Evolutionary conservation across 2,888 invertebrate species (phyloP).

Genomic region (Pterostichus madidus): DNA sequence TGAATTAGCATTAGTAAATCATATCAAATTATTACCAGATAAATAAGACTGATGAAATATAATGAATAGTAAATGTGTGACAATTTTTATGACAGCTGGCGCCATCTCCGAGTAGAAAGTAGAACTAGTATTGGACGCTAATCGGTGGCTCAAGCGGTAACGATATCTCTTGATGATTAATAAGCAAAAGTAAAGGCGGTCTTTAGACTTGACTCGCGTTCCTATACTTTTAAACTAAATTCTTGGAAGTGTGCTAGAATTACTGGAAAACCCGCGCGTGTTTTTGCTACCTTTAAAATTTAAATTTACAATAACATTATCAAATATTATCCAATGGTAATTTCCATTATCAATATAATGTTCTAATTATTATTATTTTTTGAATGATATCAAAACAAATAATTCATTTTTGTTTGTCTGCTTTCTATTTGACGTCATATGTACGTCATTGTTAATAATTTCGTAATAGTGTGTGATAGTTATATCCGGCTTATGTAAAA

Average conservation of each 20-base stretch:
- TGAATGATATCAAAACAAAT: slow-evolving; percentile 31
- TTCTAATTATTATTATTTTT: slow-evolving; percentile 26
- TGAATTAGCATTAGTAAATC: too few species aligned
- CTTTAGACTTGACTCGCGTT: neutral
- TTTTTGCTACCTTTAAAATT: too few species aligned
- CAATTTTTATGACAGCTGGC: slow-evolving; percentile 15
- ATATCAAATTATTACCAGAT: too few species aligned
- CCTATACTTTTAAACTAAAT: neutral
- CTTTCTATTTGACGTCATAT: slow-evolving; percentile 48
- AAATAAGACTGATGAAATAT: neutral
- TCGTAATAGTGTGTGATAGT: slow-evolving; percentile 22
- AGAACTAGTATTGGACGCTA: neutral
- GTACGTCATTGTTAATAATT: slow-evolving; percentile 27
- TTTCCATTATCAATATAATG: neutral
- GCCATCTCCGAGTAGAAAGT: slow-evolving; percentile 35
- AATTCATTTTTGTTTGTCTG: slow-evolving; percentile 22
- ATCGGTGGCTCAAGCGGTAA: neutral
- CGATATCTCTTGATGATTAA: slow-evolving; percentile 10
- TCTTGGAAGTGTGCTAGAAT: neutral
- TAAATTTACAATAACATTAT: too few species aligned
- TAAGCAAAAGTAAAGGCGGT: neutral
- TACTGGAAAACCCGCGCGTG: neutral
- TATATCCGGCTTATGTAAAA: slow-evolving; percentile 3
- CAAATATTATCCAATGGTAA: too few species aligned
- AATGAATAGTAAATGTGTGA: neutral